Evolutionary conservation across 2,113 vertebrate species (phyloP), one percentile per base, ranked within the genome.

Genomic region (Triplophysa dalaica): DNA sequence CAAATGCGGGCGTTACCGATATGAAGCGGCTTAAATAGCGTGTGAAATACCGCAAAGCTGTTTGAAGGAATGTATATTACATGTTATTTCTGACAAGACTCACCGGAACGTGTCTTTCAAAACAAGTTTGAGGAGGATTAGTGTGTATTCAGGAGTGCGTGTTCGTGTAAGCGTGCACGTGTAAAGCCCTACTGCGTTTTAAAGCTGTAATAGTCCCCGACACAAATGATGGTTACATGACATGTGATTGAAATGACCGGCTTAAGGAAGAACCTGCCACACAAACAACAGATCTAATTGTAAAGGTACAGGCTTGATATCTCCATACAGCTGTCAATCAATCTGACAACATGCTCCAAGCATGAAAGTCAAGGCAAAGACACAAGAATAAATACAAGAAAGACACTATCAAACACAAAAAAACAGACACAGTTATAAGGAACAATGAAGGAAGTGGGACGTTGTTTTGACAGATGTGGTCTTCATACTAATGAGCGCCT

Each of bases 31-130:
- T 45, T 29, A 75, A 75, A 26, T 22, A 75, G 70, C 14, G n/a
- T 52, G 9, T 74, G 70, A 74, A 74, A 56, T 61, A 74, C n/a
- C 22, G 56, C 58, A 74, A 24, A 45, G 52, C 4, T 16, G 7
- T 75, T 75, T 75, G 22, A 48, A 50, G 73, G 41, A 48, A 75
- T 75, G 73, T 63, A 63, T 75, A 75, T 75, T 75, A 45, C 60
- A 63, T 75, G 73, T 63, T 74, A 61, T 74, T 74, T 75, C 24
- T 63, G 21, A 63, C 72, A 75, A 26, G 72, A 41, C 41, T 75
- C 4, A 29, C 29, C 29, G 29, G 29, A n/a, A 22, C 10, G 21
- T 13, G 58, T 4, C 73, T 45, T 50, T 26, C 60, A 74, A 43
- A 74, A 74, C 13, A 62, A 2, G 21, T 61, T 74, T 45, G 56